Base-by-base conservation (phyloP, 1,140 invertebrate genomes). In the Teleopsis dalmanni region DNA sequence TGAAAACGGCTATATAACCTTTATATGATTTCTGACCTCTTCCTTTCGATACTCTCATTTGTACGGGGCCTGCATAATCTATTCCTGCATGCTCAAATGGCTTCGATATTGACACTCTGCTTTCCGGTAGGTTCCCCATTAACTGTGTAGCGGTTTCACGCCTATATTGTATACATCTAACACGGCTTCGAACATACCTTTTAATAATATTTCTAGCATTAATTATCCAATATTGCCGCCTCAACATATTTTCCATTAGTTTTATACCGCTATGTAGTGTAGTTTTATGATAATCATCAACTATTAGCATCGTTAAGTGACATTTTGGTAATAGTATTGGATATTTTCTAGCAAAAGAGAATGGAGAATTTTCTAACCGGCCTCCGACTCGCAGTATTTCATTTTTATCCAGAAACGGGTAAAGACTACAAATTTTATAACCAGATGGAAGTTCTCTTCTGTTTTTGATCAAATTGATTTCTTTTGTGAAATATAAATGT, bases 311-410 rank as follows among this genome's bases (percentile, higher is more conserved):
- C 0, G 57, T 49, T 1, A 65, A 11, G n/a, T n/a, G n/a, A n/a
- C 46, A 47, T 5, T 50, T 14, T 23, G 54, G 51, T 9, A 56
- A 19, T 5, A 59, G 44, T 2, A 43, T 34, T 3, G 57, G 56
- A 36, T 57, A 53, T 41, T 53, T 53, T 1, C 47, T 21, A 26
- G 25, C 16, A 31, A 21, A 46, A 11, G 10, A 5, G 2, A 59
- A 7, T 29, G 21, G 13, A 23, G 50, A 26, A 13, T 49, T 48
- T 13, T 26, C 5, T n/a, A 64, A 38, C 25, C 55, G 31, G 29
- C 57, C 59, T 16, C 57, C 58, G n/a, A 63, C 62, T 19, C 52
- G 35, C 8, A 64, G 18, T 8, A 67, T 9, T 1, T 38, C 55
- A 21, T 51, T 25, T 16, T 41, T 7, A 40, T 56, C 56, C 14